Base-by-base conservation (phyloP, 2,888 invertebrate species). In the Gerris lacustris region DNA sequence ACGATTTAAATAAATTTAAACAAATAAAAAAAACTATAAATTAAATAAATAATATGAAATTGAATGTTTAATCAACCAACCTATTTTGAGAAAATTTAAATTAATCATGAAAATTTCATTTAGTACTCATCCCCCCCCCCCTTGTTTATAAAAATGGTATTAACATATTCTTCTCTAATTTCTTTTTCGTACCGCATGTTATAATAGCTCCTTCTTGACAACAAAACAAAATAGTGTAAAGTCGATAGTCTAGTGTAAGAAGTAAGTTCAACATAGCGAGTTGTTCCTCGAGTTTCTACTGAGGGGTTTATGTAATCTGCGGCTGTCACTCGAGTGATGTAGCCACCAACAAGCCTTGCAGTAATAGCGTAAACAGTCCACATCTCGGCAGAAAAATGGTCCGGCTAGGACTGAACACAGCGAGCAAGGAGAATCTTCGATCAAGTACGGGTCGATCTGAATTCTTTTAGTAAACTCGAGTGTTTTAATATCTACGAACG, bases 301-400 rank as follows among this genome's bases (percentile, higher is more conserved):
- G 77, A 96, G 84, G 7, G 94, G 93, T 79, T 88, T 89, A 83
- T 96, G 96, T 76, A 85, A 84, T 75, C 85, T 83, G 76, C 86
- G 81, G 69, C 84, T 79, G 73, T 90, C 90, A 68, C 84, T 81
- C 1, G 86, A 81, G 81, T 96, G 96, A 79, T 90, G 90, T 87
- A 89, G 88, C 76, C 89, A 86, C 96, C 97, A 98, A 81, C 98
- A 99, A 69, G 86, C 87, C 71, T 92, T 90, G 81, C 98, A 99
- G 82, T 91, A 98, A 81, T 99, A 99, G 75, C 90, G 87, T 82
- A 95, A 96, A 82, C 96, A 96, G 69, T 85, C 84, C 73, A 91
- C 85, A 79, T 96, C 94, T 6, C 96, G 86, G 79, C 98, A 99
- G 83, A 97, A 99, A 81, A 96, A 97, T 0, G 96, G 96, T 0